These are phyloP conservation scores for Chiloscyllium punctatum DNA, from an alignment of 2,797 vertebrate genomes.

Conservation along the genomic window DNA sequence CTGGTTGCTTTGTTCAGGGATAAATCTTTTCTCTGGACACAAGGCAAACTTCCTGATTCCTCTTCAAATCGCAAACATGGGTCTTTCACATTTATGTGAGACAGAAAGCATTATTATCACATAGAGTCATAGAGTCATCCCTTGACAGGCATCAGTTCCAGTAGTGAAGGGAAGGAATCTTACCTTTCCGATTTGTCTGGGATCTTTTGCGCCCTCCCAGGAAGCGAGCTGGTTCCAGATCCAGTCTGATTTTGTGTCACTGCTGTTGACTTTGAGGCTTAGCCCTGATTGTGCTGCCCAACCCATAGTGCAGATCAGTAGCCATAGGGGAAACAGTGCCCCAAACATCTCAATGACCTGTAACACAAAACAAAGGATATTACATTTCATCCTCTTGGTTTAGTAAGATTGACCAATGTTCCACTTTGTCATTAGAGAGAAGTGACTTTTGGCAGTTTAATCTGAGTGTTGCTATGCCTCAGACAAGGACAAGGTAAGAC, in stretches of 20 bases:
- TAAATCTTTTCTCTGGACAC: not conserved
- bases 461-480: too few species aligned
- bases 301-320: not conserved
- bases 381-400: not conserved
- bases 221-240: constrained; percentile 4
- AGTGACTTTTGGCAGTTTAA: too few species aligned
- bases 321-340: not conserved
- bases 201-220: not conserved
- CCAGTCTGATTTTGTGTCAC: not conserved
- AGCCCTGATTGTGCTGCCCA: too few species aligned
- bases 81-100: not conserved
- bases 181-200: not conserved
- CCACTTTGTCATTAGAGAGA: too few species aligned
- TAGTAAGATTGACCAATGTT: too few species aligned
- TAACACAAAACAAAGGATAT: not conserved
- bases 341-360: not conserved
- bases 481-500: too few species aligned
- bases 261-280: not conserved
- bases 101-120: not conserved
- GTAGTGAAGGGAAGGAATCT: not conserved
- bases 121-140: not conserved
- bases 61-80: not conserved
- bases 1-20: not conserved
- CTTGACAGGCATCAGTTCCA: not conserved
- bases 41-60: not conserved